These are phyloP conservation scores for Calyptomena viridis DNA, from an alignment of 2,113 vertebrate genomes.

Conservation along the genomic window DNA sequence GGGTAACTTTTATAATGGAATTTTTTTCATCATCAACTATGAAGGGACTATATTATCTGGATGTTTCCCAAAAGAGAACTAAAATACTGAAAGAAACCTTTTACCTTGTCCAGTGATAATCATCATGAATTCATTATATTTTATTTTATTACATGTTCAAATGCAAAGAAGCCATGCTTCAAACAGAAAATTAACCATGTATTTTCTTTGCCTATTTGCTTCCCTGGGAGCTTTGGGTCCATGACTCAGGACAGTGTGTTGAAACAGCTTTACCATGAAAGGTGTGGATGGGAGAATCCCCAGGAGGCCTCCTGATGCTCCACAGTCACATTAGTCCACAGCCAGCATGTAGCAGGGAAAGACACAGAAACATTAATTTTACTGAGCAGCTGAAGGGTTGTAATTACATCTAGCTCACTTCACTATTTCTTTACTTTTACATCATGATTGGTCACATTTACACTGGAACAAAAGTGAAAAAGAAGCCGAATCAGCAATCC, in stretches of 20 bases:
- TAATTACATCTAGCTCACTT: background rate
- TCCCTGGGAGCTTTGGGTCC: background rate
- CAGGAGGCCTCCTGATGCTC: background rate
- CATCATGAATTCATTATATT: background rate
- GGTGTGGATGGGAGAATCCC: background rate
- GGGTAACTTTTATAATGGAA: background rate
- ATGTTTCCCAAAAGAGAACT: background rate
- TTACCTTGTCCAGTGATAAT: background rate
- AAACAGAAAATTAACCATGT: background rate
- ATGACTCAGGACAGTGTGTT: background rate
- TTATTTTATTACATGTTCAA: background rate
- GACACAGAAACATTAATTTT: background rate
- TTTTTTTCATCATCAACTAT: background rate
- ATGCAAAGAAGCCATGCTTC: background rate
- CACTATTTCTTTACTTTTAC: background rate
- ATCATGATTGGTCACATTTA: background rate
- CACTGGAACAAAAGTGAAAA: background rate
- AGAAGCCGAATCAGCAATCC: background rate
- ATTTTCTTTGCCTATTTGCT: background rate
- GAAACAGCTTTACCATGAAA: background rate
- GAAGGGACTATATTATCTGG: background rate
- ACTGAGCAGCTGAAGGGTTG: background rate
- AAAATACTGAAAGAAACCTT: background rate
- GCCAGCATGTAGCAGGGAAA: background rate
- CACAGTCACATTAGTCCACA: background rate